Conservation (phyloP, 2,888 invertebrate genomes). For the Torymus auratus region DNA sequence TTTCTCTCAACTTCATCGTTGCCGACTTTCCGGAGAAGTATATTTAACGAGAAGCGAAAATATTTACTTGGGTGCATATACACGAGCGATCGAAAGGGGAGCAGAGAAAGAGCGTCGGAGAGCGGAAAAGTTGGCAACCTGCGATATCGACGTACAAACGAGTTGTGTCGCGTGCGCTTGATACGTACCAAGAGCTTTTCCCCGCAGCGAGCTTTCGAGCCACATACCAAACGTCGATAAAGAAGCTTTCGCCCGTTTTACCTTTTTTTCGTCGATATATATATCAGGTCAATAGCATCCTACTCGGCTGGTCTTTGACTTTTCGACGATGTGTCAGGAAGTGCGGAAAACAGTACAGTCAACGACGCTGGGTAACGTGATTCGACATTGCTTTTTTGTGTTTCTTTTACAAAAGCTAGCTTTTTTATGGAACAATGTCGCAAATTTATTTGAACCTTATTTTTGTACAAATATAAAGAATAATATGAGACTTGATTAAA, state of each 20-base stretch:
- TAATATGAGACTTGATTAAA: too few relatives aligned
- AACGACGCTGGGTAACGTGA: too few relatives aligned
- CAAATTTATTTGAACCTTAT: too few relatives aligned
- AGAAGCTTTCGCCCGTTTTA: conserved; percentile 22
- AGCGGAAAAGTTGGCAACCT: conserved; percentile 11
- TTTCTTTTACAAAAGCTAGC: too few relatives aligned
- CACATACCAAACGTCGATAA: conserved; percentile 46
- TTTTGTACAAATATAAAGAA: too few relatives aligned
- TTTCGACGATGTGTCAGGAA: too few relatives aligned
- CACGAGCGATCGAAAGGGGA: background rate
- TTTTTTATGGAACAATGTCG: too few relatives aligned
- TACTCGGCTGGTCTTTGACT: too few relatives aligned
- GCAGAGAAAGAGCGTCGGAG: background rate
- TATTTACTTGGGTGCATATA: conserved; percentile 14
- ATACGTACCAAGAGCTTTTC: background rate
- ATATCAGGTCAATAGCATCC: background rate
- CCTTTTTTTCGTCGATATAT: background rate
- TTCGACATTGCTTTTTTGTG: too few relatives aligned
- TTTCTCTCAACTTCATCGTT: background rate
- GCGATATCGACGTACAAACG: conserved; percentile 23
- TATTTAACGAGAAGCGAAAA: conserved; percentile 26
- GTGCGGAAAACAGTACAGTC: too few relatives aligned
- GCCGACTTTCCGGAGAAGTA: background rate
- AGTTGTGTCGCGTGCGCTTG: background rate
- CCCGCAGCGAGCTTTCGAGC: background rate